These are phyloP conservation scores for Decapterus maruadsi DNA, from an alignment of 2,797 vertebrate genomes.

Conservation along the genomic window DNA sequence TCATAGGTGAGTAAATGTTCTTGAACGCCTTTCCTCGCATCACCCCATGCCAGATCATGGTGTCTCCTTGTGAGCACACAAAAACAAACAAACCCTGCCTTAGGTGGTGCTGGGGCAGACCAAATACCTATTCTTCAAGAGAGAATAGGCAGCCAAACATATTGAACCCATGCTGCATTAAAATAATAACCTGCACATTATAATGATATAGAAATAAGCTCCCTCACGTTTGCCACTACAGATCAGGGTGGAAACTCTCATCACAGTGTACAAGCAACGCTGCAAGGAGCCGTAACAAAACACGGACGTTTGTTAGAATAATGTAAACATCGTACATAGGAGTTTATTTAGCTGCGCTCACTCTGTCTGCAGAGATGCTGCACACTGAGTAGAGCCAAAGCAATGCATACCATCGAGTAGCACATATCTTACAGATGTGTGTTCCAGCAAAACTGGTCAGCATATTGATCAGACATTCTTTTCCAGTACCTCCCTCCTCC, in stretches of 20 bases:
- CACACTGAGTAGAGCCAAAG: constrained; percentile 31
- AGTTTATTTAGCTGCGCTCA: neutral
- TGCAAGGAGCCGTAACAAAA: constrained; percentile 26
- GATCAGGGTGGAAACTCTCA: neutral
- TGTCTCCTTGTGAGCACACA: neutral
- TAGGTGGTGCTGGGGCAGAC: neutral
- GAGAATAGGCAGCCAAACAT: neutral
- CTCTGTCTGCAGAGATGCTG: neutral
- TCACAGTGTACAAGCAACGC: neutral
- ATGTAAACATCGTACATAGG: neutral
- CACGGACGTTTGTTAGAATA: constrained; percentile 20
- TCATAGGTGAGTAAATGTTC: constrained; percentile 6
- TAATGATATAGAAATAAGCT: neutral
- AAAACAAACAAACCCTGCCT: constrained; percentile 1
- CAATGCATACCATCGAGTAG: constrained; percentile 24
- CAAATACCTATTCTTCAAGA: neutral
- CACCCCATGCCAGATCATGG: neutral
- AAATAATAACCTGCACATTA: neutral
- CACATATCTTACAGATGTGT: neutral
- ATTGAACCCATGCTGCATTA: neutral
- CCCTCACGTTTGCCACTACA: neutral
- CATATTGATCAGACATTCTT: constrained; percentile 29
- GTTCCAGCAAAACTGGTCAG: constrained; percentile 26
- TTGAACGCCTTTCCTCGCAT: neutral
- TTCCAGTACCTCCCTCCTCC: neutral